Conservation (phyloP, 2,888 invertebrate genomes). For the Lasiommata megera region DNA sequence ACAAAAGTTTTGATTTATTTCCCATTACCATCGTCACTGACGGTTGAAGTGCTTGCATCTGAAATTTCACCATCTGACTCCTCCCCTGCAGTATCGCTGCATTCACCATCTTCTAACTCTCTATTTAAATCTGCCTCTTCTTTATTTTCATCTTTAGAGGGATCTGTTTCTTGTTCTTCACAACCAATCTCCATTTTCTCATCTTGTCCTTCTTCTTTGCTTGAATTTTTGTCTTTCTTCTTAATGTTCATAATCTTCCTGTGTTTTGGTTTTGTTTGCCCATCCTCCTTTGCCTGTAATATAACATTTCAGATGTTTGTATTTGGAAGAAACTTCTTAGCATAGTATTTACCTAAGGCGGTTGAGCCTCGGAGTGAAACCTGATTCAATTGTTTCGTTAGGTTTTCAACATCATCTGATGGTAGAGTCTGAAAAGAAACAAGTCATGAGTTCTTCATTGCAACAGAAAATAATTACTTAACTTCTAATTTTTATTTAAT, state of each 20-base stretch:
- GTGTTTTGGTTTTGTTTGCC: constrained; percentile 48
- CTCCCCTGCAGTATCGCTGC: constrained; percentile 75
- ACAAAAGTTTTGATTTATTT: constrained; percentile 20
- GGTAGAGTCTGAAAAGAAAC: constrained; percentile 59
- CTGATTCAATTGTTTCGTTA: constrained; percentile 75
- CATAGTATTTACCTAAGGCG: constrained; percentile 77
- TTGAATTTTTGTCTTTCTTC: constrained; percentile 20
- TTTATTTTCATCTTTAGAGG: constrained; percentile 60
- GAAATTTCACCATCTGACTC: constrained; percentile 42
- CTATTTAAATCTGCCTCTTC: constrained; percentile 78
- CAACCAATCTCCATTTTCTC: constrained; percentile 30
- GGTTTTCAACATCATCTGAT: constrained; percentile 65
- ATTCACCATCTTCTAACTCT: constrained; percentile 85
- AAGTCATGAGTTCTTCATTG: too few species aligned
- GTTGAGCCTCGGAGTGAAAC: constrained; percentile 72
- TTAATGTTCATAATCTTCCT: constrained; percentile 43
- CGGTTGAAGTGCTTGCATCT: constrained; percentile 63
- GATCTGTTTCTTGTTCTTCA: constrained; percentile 25
- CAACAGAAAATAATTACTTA: too few species aligned
- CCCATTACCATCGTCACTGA: constrained; percentile 68
- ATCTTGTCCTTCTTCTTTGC: constrained; percentile 30
- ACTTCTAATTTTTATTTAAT: too few species aligned
- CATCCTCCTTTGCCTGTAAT: constrained; percentile 75
- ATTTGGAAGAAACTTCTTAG: constrained; percentile 54
- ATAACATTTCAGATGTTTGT: constrained; percentile 68